Conservation (phyloP, 2,797 vertebrate species). For the Poeciliopsis turneri region DNA sequence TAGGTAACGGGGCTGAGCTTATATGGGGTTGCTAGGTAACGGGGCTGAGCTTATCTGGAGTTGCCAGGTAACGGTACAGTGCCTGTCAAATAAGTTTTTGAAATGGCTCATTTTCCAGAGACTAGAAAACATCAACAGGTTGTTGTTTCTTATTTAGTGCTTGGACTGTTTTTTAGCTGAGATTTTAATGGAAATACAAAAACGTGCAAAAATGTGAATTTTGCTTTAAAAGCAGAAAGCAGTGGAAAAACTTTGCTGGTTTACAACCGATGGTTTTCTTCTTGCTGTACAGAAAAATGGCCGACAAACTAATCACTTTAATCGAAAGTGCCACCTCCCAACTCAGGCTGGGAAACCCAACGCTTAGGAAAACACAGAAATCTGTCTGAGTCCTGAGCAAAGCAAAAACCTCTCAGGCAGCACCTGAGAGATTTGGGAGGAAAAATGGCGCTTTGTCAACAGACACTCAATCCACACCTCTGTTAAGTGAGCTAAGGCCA, state of each 20-base stretch:
- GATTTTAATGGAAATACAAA: no score
- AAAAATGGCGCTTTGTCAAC: slow-evolving; percentile 51
- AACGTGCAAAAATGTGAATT: background rate
- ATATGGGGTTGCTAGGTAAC: no score
- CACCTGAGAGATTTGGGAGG: slow-evolving; percentile 49
- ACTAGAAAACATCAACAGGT: no score
- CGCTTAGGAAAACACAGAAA: slow-evolving; percentile 33
- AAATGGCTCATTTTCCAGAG: no score
- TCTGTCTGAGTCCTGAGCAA: slow-evolving; percentile 13
- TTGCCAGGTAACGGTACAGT: no score
- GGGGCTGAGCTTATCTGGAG: no score
- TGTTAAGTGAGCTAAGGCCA: slow-evolving; percentile 39
- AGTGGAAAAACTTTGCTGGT: slow-evolving; percentile 3
- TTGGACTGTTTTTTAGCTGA: no score
- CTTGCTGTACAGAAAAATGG: background rate
- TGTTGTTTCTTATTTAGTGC: no score
- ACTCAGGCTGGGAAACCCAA: slow-evolving; percentile 27
- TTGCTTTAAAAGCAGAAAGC: slow-evolving; percentile 25
- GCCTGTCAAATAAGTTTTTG: no score
- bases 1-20: no score
- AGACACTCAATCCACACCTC: slow-evolving; percentile 51
- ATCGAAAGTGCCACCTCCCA: slow-evolving; percentile 7
- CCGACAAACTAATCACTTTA: slow-evolving; percentile 6
- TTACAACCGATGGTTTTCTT: background rate
- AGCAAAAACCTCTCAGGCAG: slow-evolving; percentile 22